Evolutionary conservation across 1,140 invertebrate species (phyloP), one percentile per base, ranked within the genome.

Genomic region (Achroia grisella): DNA sequence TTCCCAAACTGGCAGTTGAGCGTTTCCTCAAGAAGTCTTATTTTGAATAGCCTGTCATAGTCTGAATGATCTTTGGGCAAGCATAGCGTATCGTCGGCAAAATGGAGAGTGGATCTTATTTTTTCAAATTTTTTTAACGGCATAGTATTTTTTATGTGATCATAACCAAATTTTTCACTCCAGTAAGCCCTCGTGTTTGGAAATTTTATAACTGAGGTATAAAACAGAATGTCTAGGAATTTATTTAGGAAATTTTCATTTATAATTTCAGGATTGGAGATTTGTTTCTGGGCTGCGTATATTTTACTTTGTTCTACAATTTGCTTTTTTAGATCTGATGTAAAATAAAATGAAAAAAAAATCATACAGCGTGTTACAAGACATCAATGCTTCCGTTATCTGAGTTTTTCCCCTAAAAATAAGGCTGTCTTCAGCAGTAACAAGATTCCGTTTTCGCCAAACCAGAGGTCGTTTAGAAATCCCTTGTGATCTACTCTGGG

Each of bases 381-480:
- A 60, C 17, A 27, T 57, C 56, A 33, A 23, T 23, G 17, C 17
- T 23, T 23, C 17, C 17, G 17, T 23, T 23, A 23, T 23, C 17
- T 58, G 50, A 58, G 53, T 53, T 39, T 51, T 52, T 57, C 55
- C 55, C 50, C 29, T 53, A 58, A 54, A 48, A 56, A 56, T 52
- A 56, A 52, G 48, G 48, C 48, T 56, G 48, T 56, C 56, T 59
- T 58, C 45, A 58, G 50, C 55, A 58, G 55, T 58, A 58, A 58
- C 50, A 58, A 58, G 55, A 53, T 58, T 49, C 43, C 56, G 56
- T 58, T 59, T 59, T 54, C 51, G 51, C 56, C 56, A 56, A 56
- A 56, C 48, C 54, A 52, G 55, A 53, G 50, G 55, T 57, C 49
- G 55, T 46, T 53, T 56, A 56, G 52, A 56, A 60, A 56, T 61